Evolutionary conservation across 2,797 vertebrate genomes (phyloP).

Genomic region (Xenopus petersii): DNA sequence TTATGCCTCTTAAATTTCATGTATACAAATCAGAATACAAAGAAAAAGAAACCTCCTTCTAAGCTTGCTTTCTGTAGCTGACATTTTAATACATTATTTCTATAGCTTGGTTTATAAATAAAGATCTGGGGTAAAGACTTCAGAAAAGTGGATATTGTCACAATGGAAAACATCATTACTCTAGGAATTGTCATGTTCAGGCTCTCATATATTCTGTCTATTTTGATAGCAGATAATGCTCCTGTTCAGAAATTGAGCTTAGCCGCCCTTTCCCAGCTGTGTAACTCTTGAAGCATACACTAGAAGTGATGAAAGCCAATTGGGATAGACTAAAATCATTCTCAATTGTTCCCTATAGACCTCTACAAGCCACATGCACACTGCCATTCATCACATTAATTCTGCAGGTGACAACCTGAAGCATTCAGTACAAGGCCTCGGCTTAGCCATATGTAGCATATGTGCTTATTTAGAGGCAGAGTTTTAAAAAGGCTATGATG

Average conservation of each 20-base stretch:
- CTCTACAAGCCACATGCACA: conserved; percentile 43
- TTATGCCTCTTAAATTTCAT: no score
- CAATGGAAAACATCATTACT: conserved; percentile 48
- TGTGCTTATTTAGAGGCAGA: conserved; percentile 34
- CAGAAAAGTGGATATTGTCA: conserved; percentile 47
- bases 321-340: conserved; percentile 50
- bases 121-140: conserved; percentile 38
- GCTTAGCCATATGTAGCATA: conserved; percentile 40
- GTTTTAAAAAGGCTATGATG: conserved; percentile 18
- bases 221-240: conserved; percentile 49
- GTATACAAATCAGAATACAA: conserved; percentile 11
- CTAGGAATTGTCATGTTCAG: conserved; percentile 46
- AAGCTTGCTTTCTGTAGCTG: conserved; percentile 28
- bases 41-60: conserved; percentile 14
- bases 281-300: conserved; percentile 49
- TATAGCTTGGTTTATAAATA: conserved; percentile 40
- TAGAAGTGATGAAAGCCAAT: conserved; percentile 49
- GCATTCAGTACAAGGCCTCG: conserved; percentile 41
- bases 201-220: conserved; percentile 45
- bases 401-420: conserved; percentile 46
- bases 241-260: conserved; percentile 46
- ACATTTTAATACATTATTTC: conserved; percentile 42
- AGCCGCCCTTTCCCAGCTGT: conserved; percentile 45
- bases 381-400: conserved; percentile 46
- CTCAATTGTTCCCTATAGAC: conserved; percentile 48